Evolutionary conservation across 1,140 invertebrate genomes (phyloP).

Genomic region (Zaprionus taronus): DNA sequence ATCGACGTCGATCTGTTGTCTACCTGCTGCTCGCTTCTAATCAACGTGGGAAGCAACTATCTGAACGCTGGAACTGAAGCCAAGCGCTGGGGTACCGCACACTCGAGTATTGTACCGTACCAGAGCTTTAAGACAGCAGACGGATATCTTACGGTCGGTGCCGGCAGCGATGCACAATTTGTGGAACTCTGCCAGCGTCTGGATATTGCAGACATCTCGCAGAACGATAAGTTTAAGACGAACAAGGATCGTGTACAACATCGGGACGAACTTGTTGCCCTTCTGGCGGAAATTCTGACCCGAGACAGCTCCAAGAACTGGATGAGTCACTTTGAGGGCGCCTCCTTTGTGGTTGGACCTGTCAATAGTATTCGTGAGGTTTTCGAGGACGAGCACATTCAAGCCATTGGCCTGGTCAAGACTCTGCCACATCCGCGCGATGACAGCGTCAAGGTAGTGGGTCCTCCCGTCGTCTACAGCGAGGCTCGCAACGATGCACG

Average conservation of each 20-base stretch:
- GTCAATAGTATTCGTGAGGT: constrained; percentile 94
- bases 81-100: constrained; percentile 93
- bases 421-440: constrained; percentile 89
- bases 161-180: constrained; percentile 93
- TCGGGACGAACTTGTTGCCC: constrained; percentile 88
- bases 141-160: constrained; percentile 93
- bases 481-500: constrained; percentile 89
- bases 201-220: constrained; percentile 86
- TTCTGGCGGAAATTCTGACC: constrained; percentile 88
- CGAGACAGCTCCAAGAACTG: constrained; percentile 91
- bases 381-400: constrained; percentile 94
- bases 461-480: constrained; percentile 93
- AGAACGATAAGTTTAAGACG: constrained; percentile 88
- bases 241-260: constrained; percentile 92
- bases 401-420: constrained; percentile 90
- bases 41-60: constrained; percentile 96
- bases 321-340: constrained; percentile 89
- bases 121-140: constrained; percentile 93
- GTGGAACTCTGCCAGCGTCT: constrained; percentile 88
- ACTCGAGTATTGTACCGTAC: constrained; percentile 98
- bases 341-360: constrained; percentile 94
- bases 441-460: constrained; percentile 92
- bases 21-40: constrained; percentile 94
- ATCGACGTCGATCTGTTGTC: constrained; percentile 97
- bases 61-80: constrained; percentile 93